Conservation (phyloP, 2,113 vertebrate species). For the Oxyruncus cristatus region DNA sequence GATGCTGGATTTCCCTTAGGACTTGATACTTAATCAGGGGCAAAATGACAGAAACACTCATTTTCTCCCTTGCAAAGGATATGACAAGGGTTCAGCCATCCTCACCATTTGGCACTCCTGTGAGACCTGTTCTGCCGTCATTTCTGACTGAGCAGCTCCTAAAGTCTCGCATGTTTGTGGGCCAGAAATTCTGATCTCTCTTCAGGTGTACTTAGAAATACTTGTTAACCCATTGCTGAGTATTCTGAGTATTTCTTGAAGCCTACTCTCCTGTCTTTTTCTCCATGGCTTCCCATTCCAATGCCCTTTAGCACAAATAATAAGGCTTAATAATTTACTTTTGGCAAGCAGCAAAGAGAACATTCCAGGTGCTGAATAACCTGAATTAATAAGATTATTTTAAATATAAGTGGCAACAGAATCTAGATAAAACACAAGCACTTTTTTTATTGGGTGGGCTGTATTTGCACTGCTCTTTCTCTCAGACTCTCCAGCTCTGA, state of each 20-base stretch:
- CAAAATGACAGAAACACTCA: not conserved
- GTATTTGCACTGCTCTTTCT: not conserved
- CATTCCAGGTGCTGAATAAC: not conserved
- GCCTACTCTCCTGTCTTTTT: not conserved
- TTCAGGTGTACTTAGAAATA: not conserved
- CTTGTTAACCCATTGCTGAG: not conserved
- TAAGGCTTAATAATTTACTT: not conserved
- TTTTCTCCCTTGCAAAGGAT: not conserved
- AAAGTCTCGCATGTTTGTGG: not conserved
- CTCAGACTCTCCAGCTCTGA: not conserved
- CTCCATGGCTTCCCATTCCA: not conserved
- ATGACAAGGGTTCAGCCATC: not conserved
- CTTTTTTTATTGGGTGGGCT: not conserved
- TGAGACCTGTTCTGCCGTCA: not conserved
- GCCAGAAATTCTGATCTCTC: not conserved
- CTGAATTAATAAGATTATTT: not conserved
- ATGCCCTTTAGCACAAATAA: not conserved
- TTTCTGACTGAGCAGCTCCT: not conserved
- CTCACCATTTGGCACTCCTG: not conserved
- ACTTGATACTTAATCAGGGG: not conserved
- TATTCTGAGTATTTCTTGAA: not conserved
- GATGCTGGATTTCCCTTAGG: not conserved
- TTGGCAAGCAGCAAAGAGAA: not conserved
- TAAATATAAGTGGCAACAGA: not conserved
- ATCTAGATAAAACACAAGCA: not conserved